phyloP scores from a whole-genome alignment of 2,113 vertebrate species.

The Apteryx mantelli region DNA sequence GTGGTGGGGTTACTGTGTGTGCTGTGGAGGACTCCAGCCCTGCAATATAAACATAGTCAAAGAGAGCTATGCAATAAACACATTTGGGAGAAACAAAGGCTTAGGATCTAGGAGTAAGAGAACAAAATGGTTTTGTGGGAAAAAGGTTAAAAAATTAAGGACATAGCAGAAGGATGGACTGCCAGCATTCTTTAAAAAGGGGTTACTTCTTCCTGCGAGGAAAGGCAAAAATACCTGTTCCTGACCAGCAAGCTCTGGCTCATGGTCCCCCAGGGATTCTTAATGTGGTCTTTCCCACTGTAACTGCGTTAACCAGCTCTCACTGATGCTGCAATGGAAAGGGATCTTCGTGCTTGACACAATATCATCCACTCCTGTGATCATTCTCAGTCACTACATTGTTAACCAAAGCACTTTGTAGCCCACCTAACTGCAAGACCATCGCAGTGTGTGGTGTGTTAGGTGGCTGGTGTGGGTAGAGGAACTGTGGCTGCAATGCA shows the following conservation, averaged over 20 bases:
- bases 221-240: background rate
- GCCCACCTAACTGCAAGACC: background rate
- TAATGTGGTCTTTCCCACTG: background rate
- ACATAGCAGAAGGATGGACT: background rate
- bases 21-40: background rate
- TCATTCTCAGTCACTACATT: accelerated
- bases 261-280: accelerated
- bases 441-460: accelerated
- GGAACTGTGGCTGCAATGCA: background rate
- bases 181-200: background rate
- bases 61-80: background rate
- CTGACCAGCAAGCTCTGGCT: background rate
- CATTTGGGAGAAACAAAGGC: background rate
- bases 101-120: background rate
- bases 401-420: background rate
- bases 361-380: background rate
- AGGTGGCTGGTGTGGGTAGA: accelerated
- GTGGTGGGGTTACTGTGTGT: background rate
- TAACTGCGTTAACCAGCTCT: background rate
- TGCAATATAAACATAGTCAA: background rate
- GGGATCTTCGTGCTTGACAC: background rate
- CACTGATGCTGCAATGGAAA: background rate
- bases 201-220: background rate
- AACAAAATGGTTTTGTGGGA: background rate
- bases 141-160: background rate